Conservation (phyloP, 2,797 vertebrate genomes). For the Iguana delicatissima region DNA sequence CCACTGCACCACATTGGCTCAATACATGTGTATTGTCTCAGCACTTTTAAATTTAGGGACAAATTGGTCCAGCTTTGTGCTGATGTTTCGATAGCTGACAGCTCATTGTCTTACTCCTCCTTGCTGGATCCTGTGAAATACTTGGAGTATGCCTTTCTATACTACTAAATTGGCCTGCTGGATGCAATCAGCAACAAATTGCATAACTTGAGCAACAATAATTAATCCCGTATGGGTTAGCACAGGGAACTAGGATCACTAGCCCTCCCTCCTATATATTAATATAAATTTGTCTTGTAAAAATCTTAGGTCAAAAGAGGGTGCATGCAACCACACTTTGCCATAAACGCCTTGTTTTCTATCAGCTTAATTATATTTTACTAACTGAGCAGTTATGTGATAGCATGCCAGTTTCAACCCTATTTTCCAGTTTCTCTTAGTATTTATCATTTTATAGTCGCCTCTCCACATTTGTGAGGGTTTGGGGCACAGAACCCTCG, state of each 20-base stretch:
- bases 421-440: conserved; percentile 23
- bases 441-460: background rate
- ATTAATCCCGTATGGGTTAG: background rate
- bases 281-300: background rate
- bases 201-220: background rate
- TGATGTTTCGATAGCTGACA: background rate
- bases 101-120: background rate
- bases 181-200: background rate
- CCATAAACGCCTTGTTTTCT: background rate
- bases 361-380: background rate
- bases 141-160: background rate
- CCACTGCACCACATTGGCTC: too few species aligned
- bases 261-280: background rate
- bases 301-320: background rate
- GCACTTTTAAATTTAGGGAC: background rate
- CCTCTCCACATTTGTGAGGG: too few species aligned
- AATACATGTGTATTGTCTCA: background rate
- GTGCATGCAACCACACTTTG: background rate
- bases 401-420: background rate
- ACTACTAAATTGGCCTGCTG: background rate
- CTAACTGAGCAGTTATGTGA: background rate
- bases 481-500: too few species aligned
- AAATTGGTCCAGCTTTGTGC: background rate
- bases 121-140: background rate
- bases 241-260: background rate